A percentile compares a stretch with the other conserved stretches of the same genome.
Conservation (phyloP, 53 echinoderm and acorn worm genomes). For the Echinometra lucunter region DNA sequence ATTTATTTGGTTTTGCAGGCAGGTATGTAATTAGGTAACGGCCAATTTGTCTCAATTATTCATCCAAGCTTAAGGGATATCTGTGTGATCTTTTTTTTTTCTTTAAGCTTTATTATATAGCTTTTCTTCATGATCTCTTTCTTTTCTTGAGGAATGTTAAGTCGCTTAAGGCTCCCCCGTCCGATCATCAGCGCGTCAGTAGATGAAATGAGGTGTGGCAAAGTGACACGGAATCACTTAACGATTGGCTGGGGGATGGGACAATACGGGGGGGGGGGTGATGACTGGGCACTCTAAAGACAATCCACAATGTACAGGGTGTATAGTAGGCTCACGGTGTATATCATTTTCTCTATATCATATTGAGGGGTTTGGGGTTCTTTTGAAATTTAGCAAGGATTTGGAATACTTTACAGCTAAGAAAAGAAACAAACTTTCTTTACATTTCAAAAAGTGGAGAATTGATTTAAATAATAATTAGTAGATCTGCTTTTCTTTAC, state of each 20-base stretch:
- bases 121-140: background rate
- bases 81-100: conserved; percentile 17
- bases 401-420: too few relatives aligned
- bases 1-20: conserved; percentile 62
- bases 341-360: too few relatives aligned
- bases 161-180: conserved; percentile 55
- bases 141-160: conserved; percentile 42
- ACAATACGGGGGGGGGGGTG: background rate
- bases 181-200: conserved; percentile 51
- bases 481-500: too few relatives aligned
- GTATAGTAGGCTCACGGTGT: background rate
- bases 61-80: conserved; percentile 63
- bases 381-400: too few relatives aligned
- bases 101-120: background rate
- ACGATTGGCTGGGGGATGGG: conserved; percentile 12
- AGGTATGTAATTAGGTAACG: conserved; percentile 70
- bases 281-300: background rate
- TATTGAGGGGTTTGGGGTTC: too few relatives aligned
- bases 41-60: conserved; percentile 71
- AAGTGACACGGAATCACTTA: conserved; percentile 66
- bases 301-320: background rate
- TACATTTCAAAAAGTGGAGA: too few relatives aligned
- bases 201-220: conserved; percentile 66
- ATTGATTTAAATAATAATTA: too few relatives aligned
- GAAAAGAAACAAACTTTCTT: too few relatives aligned